A percentile compares a stretch with the other conserved stretches of the same genome.
Evolutionary conservation across 2,797 vertebrate genomes (phyloP).

Genomic region (Botia almorhae): DNA sequence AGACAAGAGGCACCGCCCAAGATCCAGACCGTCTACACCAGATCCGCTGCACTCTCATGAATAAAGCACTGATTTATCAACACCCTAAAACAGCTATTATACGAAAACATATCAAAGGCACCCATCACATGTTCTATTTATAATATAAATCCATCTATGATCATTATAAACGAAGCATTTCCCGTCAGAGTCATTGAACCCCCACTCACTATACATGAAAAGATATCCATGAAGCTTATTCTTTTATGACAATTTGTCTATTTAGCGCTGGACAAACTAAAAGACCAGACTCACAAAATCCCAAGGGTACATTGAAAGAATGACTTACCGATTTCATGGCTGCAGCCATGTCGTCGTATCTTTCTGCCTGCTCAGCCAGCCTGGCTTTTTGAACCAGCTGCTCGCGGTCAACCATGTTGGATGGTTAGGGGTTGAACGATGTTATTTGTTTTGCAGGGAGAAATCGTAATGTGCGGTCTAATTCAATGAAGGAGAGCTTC

Average conservation of each 20-base stretch:
- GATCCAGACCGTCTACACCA: constrained; percentile 59
- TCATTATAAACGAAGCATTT: background rate
- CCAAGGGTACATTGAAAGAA: constrained; percentile 54
- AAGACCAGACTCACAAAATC: background rate
- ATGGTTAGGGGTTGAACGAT: constrained; percentile 63
- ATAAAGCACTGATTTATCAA: constrained; percentile 40
- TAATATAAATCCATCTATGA: background rate
- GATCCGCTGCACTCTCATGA: constrained; percentile 20
- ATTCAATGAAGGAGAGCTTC: constrained; percentile 67
- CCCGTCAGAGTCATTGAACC: background rate
- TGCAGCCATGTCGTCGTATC: constrained; percentile 98
- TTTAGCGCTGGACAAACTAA: background rate
- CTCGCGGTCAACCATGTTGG: constrained; percentile 95
- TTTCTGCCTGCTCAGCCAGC: constrained; percentile 97
- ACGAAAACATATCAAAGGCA: background rate
- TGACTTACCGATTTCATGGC: constrained; percentile 98
- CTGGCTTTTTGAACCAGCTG: constrained; percentile 99
- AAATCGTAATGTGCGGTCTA: constrained; percentile 72
- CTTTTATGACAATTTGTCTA: background rate
- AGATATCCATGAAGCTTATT: background rate
- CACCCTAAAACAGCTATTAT: background rate
- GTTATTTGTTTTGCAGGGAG: constrained; percentile 53
- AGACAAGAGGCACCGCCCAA: constrained; percentile 82
- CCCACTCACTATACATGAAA: background rate
- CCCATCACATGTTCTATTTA: background rate